These are phyloP conservation scores for Stenurella melanura DNA, from an alignment of 2,888 invertebrate species.

Conservation along the genomic window DNA sequence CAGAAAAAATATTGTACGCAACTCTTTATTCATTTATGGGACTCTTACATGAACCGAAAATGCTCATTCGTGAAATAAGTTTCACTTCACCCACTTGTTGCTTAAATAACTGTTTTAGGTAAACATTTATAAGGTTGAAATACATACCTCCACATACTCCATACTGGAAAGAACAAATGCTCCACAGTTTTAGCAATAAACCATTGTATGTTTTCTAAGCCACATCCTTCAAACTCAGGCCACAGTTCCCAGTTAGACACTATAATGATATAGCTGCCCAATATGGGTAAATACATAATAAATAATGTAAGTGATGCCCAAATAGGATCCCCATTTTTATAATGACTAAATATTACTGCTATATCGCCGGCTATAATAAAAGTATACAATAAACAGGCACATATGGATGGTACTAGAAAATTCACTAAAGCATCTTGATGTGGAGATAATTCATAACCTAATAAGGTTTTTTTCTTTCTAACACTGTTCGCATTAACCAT, in stretches of 20 bases:
- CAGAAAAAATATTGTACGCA: too few relatives aligned
- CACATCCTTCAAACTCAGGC: slow-evolving; percentile 73
- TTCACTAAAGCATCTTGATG: slow-evolving; percentile 74
- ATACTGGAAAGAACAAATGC: slow-evolving; percentile 77
- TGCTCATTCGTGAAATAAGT: too few relatives aligned
- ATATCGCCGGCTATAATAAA: slow-evolving; percentile 81
- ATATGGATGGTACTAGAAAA: slow-evolving; percentile 76
- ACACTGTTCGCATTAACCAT: slow-evolving; percentile 43
- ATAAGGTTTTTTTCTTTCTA: slow-evolving; percentile 58
- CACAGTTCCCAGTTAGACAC: slow-evolving; percentile 78
- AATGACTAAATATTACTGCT: slow-evolving; percentile 80
- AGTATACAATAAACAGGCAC: slow-evolving; percentile 80
- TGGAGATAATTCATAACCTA: slow-evolving; percentile 69
- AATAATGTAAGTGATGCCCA: slow-evolving; percentile 74
- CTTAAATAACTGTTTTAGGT: too few relatives aligned
- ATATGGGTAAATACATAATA: slow-evolving; percentile 76
- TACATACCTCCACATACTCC: slow-evolving; percentile 79
- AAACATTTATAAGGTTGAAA: not conserved
- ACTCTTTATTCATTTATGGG: too few relatives aligned
- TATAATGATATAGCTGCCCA: slow-evolving; percentile 77
- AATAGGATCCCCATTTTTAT: slow-evolving; percentile 76
- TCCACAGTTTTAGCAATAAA: slow-evolving; percentile 74
- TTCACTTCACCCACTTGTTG: too few relatives aligned
- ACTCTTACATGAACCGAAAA: too few relatives aligned
- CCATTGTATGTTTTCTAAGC: slow-evolving; percentile 73